Evolutionary conservation across 2,888 invertebrate genomes (phyloP).

Genomic region (Pimpla rufipes): DNA sequence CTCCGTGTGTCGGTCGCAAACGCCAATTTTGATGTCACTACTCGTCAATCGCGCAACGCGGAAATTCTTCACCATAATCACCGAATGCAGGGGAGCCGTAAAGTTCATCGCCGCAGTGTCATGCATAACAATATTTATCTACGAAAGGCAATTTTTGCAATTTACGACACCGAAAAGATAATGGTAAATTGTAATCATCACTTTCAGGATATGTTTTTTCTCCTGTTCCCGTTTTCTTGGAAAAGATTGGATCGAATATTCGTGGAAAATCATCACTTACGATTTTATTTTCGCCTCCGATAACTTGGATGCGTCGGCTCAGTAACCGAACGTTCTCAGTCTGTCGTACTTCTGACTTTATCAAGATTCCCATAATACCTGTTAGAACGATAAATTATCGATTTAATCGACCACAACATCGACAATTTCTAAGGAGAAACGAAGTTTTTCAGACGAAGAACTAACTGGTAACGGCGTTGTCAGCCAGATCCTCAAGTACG

Average conservation of each 20-base stretch:
- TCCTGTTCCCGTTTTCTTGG: too few relatives aligned
- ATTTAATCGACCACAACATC: not conserved
- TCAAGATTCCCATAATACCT: conserved; percentile 19
- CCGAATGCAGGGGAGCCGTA: not conserved
- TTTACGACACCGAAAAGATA: not conserved
- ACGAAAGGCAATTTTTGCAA: not conserved
- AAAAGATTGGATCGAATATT: not conserved
- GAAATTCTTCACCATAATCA: conserved; percentile 5
- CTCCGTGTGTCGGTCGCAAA: not conserved
- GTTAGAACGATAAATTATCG: not conserved
- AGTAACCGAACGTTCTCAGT: too few relatives aligned
- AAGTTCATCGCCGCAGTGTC: not conserved
- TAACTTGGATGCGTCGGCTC: conserved; percentile 29
- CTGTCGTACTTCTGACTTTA: not conserved
- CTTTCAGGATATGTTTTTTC: not conserved
- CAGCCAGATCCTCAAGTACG: conserved; percentile 3
- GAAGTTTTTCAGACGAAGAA: not conserved
- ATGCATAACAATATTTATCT: not conserved
- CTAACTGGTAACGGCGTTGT: conserved; percentile 37
- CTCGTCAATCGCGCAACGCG: not conserved
- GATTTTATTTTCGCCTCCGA: conserved; percentile 16
- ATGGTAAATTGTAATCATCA: not conserved
- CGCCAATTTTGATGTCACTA: not conserved
- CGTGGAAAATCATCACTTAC: conserved; percentile 1
- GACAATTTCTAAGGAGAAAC: not conserved